A percentile compares a stretch with the other conserved stretches of the same genome.
Evolutionary conservation across 2,113 vertebrate genomes (phyloP).

Genomic region (Nothoprocta pentlandii): DNA sequence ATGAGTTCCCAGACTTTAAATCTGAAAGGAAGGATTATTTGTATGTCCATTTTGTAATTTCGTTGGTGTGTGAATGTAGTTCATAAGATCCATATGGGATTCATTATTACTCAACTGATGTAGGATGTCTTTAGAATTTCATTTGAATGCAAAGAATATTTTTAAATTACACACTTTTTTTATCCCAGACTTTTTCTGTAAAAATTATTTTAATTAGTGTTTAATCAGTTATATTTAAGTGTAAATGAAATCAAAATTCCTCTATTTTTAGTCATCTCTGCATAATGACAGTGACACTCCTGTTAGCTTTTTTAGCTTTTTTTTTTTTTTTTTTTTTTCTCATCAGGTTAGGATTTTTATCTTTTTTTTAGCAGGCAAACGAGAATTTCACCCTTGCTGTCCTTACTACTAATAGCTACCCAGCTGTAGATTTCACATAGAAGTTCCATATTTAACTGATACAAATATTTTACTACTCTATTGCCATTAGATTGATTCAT

Average conservation of each 20-base stretch:
- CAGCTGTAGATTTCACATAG: not conserved
- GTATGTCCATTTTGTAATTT: not conserved
- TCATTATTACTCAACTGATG: not conserved
- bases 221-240: not conserved
- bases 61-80: not conserved
- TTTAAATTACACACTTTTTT: too few species aligned
- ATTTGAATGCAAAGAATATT: too few species aligned
- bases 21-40: not conserved
- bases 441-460: not conserved
- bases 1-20: not conserved
- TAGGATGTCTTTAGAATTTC: not conserved
- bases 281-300: too few species aligned
- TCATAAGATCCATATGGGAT: not conserved
- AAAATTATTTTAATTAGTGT: too few species aligned
- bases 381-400: not conserved
- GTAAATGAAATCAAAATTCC: not conserved
- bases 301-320: not conserved
- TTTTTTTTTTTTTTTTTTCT: not conserved
- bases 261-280: not conserved
- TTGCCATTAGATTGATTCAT: not conserved
- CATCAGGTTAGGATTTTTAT: not conserved
- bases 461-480: not conserved
- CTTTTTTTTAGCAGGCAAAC: not conserved
- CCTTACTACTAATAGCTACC: not conserved
- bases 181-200: too few species aligned